Conservation (phyloP, 2,888 invertebrate genomes). For the Machimus rusticus region DNA sequence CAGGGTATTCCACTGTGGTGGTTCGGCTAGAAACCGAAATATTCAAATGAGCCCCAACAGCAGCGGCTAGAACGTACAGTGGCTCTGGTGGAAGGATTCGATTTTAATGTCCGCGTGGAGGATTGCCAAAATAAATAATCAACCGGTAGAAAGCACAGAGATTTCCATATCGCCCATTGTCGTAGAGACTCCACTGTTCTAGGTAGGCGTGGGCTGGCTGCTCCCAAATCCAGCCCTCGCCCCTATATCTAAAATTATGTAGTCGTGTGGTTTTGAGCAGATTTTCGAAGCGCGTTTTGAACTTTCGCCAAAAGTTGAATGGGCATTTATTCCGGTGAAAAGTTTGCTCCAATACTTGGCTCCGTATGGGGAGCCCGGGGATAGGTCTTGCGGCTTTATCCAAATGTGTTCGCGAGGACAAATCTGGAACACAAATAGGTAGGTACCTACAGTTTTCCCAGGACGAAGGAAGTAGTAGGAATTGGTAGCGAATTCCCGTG, state of each 20-base stretch:
- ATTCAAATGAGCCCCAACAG: neutral
- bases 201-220: neutral
- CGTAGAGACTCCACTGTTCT: neutral
- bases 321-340: neutral
- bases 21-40: neutral
- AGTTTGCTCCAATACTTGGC: neutral
- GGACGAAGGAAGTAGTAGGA: neutral
- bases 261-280: neutral
- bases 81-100: neutral
- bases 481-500: neutral
- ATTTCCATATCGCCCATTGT: neutral
- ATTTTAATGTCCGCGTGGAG: neutral
- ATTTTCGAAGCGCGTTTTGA: neutral
- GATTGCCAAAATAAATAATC: slow-evolving; percentile 5
- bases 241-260: neutral
- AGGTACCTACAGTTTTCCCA: neutral
- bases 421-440: neutral
- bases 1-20: neutral
- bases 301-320: neutral
- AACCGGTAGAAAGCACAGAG: neutral
- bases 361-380: neutral
- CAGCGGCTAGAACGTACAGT: neutral
- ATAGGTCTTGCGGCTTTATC: neutral
- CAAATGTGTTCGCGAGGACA: neutral
- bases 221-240: neutral